Percentiles rank a stretch among this genome's conserved stretches.
Evolutionary conservation across 2,797 vertebrate genomes (phyloP).

Genomic region (Sebastes ruberrimus): DNA sequence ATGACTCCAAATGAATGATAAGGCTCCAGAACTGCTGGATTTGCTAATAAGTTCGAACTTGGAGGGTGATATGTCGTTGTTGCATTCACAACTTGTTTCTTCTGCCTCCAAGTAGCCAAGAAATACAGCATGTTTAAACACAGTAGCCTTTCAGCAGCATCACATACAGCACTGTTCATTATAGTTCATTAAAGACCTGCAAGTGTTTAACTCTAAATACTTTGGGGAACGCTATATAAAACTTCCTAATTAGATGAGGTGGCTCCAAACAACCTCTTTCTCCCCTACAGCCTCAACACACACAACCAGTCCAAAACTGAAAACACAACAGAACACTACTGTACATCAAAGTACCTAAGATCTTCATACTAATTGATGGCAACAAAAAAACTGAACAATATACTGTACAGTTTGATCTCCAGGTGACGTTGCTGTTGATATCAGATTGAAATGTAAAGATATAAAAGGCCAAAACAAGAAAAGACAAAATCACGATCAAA

Average conservation of each 20-base stretch:
- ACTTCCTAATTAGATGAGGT: background rate
- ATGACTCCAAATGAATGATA: background rate
- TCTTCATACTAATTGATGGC: background rate
- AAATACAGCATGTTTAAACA: background rate
- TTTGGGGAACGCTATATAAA: background rate
- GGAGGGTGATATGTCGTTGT: background rate
- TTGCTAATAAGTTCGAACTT: background rate
- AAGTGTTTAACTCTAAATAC: background rate
- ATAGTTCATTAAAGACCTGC: background rate
- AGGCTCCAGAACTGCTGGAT: background rate
- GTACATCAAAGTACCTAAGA: background rate
- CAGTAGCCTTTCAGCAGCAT: background rate
- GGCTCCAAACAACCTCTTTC: background rate
- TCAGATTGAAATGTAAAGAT: slow-evolving; percentile 3
- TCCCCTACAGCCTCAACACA: background rate
- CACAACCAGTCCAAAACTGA: background rate
- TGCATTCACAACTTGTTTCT: background rate
- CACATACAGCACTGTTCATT: background rate
- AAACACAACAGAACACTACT: background rate
- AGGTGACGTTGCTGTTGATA: background rate
- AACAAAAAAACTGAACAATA: background rate
- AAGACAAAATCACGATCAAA: slow-evolving; percentile 31
- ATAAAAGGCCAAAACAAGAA: background rate
- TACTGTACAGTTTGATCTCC: background rate
- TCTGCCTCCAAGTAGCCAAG: background rate